Base-by-base conservation (phyloP, 2,113 vertebrate genomes). In the Hydrochoerus hydrochaeris region DNA sequence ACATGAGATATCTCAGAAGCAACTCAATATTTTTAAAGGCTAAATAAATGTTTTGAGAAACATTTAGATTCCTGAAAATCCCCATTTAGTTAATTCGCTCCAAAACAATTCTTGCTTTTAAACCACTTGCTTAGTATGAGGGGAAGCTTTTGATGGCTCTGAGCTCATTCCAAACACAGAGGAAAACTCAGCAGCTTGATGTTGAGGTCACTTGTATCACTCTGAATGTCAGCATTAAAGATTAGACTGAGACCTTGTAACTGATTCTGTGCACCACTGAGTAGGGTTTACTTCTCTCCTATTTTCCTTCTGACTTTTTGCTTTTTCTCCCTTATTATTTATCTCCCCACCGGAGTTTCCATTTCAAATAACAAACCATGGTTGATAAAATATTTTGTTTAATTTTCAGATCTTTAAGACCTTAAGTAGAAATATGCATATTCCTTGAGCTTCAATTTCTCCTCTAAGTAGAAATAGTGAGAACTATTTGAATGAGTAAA, bases 41-140 rank as follows among this genome's bases (percentile, higher is more conserved):
- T 93, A 87, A 86, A n/a, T 30, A 63, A 78, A 71, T 84, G 19
- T 62, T 93, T 90, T 84, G 24, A 92, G 46, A 87, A 63, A 85
- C 1, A 85, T 71, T 92, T 1, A 0, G 69, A 80, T 35, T 49
- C 19, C 88, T 93, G 83, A 88, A 88, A 94, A 82, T 26, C 16
- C 44, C 30, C 38, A 49, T 87, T 71, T 78, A 32, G 22, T 44
- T 22, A n/a, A 71, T 4, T 90, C 20, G 35, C 14, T 87, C 2
- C 6, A 54, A 90, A 96, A 52, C 12, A 83, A 82, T 16, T 83
- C 69, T 83, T 44, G 7, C 35, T 88, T 69, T 82, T 62, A 73
- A 96, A 52, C 77, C 86, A 77, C 26, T 77, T 90, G 7, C 17
- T 88, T 62, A 77, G 26, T 12, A 52, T 85, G 52, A 63, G 24